These are phyloP conservation scores for Dasypus novemcinctus DNA, from an alignment of 2,113 vertebrate genomes.

Conservation along the genomic window DNA sequence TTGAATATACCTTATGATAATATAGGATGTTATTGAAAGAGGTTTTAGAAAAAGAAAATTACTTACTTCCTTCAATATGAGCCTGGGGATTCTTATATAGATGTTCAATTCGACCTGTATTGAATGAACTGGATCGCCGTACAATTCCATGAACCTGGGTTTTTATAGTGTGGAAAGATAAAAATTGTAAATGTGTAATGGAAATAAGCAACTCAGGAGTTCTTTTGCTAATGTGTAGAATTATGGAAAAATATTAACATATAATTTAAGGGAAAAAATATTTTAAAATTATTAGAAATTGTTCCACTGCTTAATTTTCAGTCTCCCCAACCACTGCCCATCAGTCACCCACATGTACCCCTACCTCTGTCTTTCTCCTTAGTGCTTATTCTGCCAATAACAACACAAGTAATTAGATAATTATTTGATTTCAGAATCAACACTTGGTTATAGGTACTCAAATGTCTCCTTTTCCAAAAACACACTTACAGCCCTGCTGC, in stretches of 20 bases:
- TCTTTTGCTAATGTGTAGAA: background rate
- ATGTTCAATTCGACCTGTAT: conserved; percentile 97
- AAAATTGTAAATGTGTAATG: background rate
- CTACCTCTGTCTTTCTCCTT: background rate
- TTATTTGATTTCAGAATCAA: conserved; percentile 10
- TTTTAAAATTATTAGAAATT: conserved; percentile 9
- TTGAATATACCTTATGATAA: background rate
- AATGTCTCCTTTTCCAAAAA: background rate
- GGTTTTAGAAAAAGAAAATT: conserved; percentile 9
- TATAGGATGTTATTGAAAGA: background rate
- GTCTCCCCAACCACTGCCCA: background rate
- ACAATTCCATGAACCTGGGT: conserved; percentile 95
- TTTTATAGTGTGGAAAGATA: conserved; percentile 30
- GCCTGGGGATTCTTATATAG: conserved; percentile 96
- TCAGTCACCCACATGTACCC: background rate
- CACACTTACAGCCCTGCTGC: background rate
- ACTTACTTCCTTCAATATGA: conserved; percentile 97
- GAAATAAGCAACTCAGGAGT: background rate
- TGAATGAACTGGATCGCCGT: conserved; percentile 97
- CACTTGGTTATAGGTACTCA: background rate
- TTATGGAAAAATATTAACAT: conserved; percentile 16
- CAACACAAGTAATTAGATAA: conserved; percentile 40
- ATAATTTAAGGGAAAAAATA: background rate
- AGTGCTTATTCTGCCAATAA: background rate
- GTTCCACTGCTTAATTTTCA: background rate